Conservation (phyloP, 2,113 vertebrate genomes). For the Platysternon megacephalum region DNA sequence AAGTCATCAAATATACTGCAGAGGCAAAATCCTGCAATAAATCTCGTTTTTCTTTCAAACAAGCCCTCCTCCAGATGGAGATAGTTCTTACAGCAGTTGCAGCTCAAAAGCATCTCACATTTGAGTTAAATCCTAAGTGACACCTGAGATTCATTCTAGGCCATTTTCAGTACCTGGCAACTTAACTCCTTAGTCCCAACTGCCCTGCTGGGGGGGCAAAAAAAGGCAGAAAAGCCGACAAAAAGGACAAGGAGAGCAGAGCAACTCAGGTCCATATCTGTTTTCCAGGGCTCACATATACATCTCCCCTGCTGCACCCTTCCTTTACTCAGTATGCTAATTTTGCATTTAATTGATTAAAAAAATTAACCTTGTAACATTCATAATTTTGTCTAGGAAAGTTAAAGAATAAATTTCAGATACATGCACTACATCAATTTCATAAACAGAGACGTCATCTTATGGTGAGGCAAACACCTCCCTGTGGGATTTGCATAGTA, state of each 20-base stretch:
- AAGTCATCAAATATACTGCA: background rate
- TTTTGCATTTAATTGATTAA: background rate
- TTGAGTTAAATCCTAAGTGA: background rate
- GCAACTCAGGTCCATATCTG: background rate
- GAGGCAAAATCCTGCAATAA: background rate
- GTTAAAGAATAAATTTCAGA: background rate
- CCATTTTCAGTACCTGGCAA: background rate
- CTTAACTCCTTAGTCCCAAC: background rate
- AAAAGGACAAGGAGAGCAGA: background rate
- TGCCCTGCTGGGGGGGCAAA: background rate
- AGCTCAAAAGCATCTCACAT: background rate
- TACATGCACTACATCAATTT: background rate
- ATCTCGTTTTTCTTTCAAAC: background rate
- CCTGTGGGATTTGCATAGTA: background rate
- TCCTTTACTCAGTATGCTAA: background rate
- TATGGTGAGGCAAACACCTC: background rate
- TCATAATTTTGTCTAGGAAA: background rate
- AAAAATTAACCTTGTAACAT: background rate
- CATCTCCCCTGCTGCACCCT: background rate
- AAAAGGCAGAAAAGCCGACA: background rate
- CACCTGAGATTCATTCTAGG: background rate
- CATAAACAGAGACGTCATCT: background rate
- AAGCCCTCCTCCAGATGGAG: background rate
- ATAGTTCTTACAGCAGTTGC: background rate
- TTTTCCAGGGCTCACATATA: background rate